These are phyloP conservation scores for Pogonocherus hispidulus DNA, from an alignment of 2,888 invertebrate species.

Conservation along the genomic window DNA sequence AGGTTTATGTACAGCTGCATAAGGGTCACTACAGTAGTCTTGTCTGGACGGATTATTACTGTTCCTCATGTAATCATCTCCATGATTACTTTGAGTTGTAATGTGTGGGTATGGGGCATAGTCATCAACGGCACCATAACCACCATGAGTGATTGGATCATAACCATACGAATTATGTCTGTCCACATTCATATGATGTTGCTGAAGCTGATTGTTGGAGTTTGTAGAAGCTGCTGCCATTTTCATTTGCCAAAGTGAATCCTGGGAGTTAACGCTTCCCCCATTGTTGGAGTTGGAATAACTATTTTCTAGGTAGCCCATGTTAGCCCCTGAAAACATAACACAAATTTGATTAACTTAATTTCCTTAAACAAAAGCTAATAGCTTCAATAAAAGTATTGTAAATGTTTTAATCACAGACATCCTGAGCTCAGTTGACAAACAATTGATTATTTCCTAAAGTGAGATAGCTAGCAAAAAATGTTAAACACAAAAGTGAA, in stretches of 20 bases:
- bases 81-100: constrained; percentile 76
- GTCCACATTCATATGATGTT: constrained; percentile 54
- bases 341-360: neutral
- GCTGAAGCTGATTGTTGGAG: constrained; percentile 74
- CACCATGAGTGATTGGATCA: constrained; percentile 85
- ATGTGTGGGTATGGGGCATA: constrained; percentile 89
- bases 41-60: constrained; percentile 88
- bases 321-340: constrained; percentile 80
- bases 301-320: constrained; percentile 92
- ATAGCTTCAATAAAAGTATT: too few relatives aligned
- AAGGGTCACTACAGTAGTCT: constrained; percentile 90
- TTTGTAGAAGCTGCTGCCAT: constrained; percentile 83
- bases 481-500: too few relatives aligned
- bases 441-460: too few relatives aligned
- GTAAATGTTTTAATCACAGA: too few relatives aligned
- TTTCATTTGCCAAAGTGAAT: constrained; percentile 95
- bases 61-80: constrained; percentile 80
- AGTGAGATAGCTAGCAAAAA: too few relatives aligned
- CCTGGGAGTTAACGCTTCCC: constrained; percentile 95
- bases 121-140: constrained; percentile 86
- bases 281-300: constrained; percentile 95
- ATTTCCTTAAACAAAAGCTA: too few relatives aligned
- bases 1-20: constrained; percentile 90
- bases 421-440: too few relatives aligned
- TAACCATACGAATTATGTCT: constrained; percentile 75